Percentiles rank a stretch among this genome's conserved stretches.
phyloP scores from a whole-genome alignment of 2,888 invertebrate genomes.

The Scaptomyza parva region DNA sequence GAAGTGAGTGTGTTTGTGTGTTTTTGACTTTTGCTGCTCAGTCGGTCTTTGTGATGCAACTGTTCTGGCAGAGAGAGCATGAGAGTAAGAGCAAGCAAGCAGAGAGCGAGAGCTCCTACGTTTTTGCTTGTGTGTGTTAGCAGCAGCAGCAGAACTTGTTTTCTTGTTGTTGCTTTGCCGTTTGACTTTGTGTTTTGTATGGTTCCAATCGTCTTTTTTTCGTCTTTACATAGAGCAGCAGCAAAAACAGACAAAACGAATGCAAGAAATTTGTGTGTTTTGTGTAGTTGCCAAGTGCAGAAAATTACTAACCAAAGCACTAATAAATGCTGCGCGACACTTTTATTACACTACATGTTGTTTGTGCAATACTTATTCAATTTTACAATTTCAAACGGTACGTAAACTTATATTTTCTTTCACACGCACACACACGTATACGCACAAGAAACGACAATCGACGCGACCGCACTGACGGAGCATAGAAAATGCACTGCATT shows the following conservation, averaged over 20 bases:
- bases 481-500: conserved; percentile 57
- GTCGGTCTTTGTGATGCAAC: conserved; percentile 60
- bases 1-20: conserved; percentile 31
- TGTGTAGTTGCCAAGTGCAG: conserved; percentile 40
- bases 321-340: conserved; percentile 22
- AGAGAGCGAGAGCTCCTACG: conserved; percentile 9
- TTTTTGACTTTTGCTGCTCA: conserved; percentile 23
- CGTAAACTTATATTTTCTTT: conserved; percentile 18
- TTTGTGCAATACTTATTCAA: conserved; percentile 16
- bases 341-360: conserved; percentile 13
- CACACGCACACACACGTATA: conserved; percentile 9
- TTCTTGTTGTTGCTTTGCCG: conserved; percentile 36
- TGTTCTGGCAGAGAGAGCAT: conserved; percentile 41
- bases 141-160: conserved; percentile 54
- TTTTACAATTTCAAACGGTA: conserved; percentile 19
- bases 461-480: conserved; percentile 39
- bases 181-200: conserved; percentile 40
- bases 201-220: conserved; percentile 24
- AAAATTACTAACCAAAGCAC: conserved; percentile 28
- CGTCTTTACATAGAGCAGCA: conserved; percentile 6
- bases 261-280: conserved; percentile 19
- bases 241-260: conserved; percentile 27
- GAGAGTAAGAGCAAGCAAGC: conserved; percentile 19
- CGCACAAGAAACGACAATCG: conserved; percentile 7
- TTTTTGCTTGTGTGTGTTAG: conserved; percentile 17